These are phyloP conservation scores for Drosophila tripunctata DNA, from an alignment of 2,888 invertebrate species.

Conservation along the genomic window DNA sequence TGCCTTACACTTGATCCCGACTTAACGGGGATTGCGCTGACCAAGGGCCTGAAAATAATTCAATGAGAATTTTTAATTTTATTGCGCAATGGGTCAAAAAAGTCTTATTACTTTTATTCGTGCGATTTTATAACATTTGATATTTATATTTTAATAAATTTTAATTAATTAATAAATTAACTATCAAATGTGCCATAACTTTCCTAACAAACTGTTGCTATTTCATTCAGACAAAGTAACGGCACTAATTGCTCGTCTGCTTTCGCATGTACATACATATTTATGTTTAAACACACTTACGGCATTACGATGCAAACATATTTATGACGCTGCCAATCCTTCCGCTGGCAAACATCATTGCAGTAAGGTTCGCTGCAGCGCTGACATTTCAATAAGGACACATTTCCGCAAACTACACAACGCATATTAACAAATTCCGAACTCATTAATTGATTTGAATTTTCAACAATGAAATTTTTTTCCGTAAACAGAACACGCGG, in stretches of 20 bases:
- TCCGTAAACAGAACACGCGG: constrained; percentile 4
- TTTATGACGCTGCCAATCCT: constrained; percentile 61
- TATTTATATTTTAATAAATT: too few species aligned
- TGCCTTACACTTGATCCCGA: neutral
- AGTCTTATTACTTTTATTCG: too few species aligned
- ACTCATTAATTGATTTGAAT: too few species aligned
- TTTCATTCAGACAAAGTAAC: neutral
- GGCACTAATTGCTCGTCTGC: neutral
- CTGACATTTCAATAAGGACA: constrained; percentile 39
- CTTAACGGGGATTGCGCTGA: neutral
- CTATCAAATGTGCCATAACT: too few species aligned
- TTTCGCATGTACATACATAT: neutral
- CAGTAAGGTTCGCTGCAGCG: constrained; percentile 62
- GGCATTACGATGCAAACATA: constrained; percentile 41
- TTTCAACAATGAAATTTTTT: too few species aligned
- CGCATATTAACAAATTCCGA: neutral
- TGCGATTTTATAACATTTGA: too few species aligned
- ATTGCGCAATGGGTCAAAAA: neutral
- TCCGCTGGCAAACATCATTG: constrained; percentile 34
- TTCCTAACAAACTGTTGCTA: too few species aligned
- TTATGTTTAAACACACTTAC: constrained; percentile 40
- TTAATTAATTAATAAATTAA: too few species aligned
- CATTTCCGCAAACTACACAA: constrained; percentile 39
- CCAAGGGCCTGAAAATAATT: constrained; percentile 15
- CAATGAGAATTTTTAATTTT: neutral